Evolutionary conservation across 2,113 vertebrate species (phyloP).

Genomic region (Emydocephalus ijimae): DNA sequence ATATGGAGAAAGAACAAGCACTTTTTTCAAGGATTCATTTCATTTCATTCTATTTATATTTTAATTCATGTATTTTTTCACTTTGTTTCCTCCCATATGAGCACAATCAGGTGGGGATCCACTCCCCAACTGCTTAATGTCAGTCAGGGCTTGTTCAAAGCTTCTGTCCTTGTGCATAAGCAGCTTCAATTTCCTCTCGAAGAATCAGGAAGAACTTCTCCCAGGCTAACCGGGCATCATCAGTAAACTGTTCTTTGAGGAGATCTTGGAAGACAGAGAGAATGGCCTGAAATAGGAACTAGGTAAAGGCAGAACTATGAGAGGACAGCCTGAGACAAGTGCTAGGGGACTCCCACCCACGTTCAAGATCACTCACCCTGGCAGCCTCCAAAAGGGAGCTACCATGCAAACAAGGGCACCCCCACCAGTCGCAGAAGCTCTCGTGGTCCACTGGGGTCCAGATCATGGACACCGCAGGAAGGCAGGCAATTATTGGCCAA

Average conservation of each 20-base stretch:
- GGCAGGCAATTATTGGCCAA: no score
- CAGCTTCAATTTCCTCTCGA: not conserved
- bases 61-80: not conserved
- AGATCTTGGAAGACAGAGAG: slow-evolving; percentile 11
- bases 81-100: not conserved
- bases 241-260: slow-evolving; percentile 20
- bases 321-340: not conserved
- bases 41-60: not conserved
- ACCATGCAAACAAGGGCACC: no score
- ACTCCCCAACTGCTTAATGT: not conserved
- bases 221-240: slow-evolving; percentile 16
- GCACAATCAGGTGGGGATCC: no score
- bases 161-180: not conserved
- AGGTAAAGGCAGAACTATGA: not conserved
- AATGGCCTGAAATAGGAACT: slow-evolving; percentile 39
- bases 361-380: not conserved
- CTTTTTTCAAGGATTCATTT: not conserved
- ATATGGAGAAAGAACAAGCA: not conserved
- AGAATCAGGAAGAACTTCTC: slow-evolving; percentile 27
- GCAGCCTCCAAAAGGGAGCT: not conserved
- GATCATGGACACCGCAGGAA: not conserved
- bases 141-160: not conserved
- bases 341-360: not conserved
- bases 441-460: not conserved
- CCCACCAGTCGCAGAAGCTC: not conserved